A percentile compares a stretch with the other conserved stretches of the same genome.
Evolutionary conservation across 2,888 invertebrate genomes (phyloP).

Genomic region (Rhodophaea formosa): DNA sequence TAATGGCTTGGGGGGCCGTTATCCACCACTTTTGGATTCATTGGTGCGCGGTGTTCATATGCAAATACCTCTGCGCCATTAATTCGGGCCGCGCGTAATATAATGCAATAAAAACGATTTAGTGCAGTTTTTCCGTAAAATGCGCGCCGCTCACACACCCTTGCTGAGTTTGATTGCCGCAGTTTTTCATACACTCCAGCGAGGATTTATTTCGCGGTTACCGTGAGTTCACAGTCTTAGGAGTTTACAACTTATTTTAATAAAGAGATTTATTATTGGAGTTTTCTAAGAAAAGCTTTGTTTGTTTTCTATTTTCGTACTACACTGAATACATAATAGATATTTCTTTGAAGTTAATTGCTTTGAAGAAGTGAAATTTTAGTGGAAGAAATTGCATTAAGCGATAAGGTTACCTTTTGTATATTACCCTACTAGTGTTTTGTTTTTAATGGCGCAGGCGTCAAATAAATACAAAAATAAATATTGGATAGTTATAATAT

Average conservation of each 20-base stretch:
- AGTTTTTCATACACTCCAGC: conserved; percentile 36
- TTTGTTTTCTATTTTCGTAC: background rate
- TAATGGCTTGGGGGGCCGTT: too few relatives aligned
- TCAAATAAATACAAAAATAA: too few relatives aligned
- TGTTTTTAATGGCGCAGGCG: too few relatives aligned
- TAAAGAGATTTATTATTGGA: background rate
- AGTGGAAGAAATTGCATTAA: too few relatives aligned
- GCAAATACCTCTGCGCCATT: conserved; percentile 63
- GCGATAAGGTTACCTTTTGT: too few relatives aligned
- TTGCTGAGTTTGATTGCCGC: conserved; percentile 47
- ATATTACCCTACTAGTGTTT: too few relatives aligned
- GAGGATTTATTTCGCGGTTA: background rate
- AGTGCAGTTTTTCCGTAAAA: conserved; percentile 56
- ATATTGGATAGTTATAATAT: too few relatives aligned
- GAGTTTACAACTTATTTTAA: background rate
- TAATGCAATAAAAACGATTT: conserved; percentile 75
- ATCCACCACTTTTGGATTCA: too few relatives aligned
- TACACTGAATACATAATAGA: too few relatives aligned
- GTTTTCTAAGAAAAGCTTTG: background rate
- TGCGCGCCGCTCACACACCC: conserved; percentile 33
- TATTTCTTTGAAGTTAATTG: too few relatives aligned
- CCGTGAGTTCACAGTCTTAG: background rate
- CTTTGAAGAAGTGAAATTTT: too few relatives aligned
- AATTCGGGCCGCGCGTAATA: conserved; percentile 51
- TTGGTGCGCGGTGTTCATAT: conserved; percentile 47